Base-by-base conservation (phyloP, 2,113 vertebrate genomes). In the Tor tambroides region DNA sequence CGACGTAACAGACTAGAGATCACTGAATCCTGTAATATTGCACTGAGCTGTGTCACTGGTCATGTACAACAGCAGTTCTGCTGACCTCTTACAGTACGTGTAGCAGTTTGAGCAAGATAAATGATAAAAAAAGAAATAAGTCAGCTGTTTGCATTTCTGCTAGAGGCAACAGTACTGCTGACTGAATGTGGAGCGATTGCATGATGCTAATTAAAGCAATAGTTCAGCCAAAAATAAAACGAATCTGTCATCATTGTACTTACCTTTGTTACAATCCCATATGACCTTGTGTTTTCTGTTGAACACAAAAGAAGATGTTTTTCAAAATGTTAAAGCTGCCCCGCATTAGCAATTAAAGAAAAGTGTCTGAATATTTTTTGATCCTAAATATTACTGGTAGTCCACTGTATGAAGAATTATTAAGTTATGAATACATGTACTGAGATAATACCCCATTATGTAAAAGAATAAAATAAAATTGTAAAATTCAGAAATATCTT, bases 61-160 rank as follows among this genome's bases (percentile, higher is more conserved):
- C 54, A 26, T 21, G n/a, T 63, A 54, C 59, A 3, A 15, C 6
- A 19, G 15, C 38, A 6, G 21, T 46, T 46, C 8, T 51, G 43
- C 43, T 54, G 85, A 54, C 35, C 28, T 41, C 38, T 46, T 17
- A n/a, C 32, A 19, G 6, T 59, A 9, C 4, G 5, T 49, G 63
- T 51, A 15, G 30, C 12, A 28, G 2, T 81, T 86, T 81, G 21
- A 67, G 17, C 30, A 28, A 83, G 86, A 87, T 76, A 54, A 83
- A 87, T 67, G 28, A 56, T 43, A n/a, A 15, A 76, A 67, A 51
- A 59, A 61, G n/a, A 72, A 19, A 72, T 3, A 12, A 65, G 71
- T 77, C 71, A 87, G 86, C 46, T 61, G 41, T 87, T 87, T 82
- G 78, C n/a, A 6, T 77, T 67, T 87, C 21, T 61, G 49, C 67